phyloP scores from a whole-genome alignment of 2,888 invertebrate species.

The Tipula unca region DNA sequence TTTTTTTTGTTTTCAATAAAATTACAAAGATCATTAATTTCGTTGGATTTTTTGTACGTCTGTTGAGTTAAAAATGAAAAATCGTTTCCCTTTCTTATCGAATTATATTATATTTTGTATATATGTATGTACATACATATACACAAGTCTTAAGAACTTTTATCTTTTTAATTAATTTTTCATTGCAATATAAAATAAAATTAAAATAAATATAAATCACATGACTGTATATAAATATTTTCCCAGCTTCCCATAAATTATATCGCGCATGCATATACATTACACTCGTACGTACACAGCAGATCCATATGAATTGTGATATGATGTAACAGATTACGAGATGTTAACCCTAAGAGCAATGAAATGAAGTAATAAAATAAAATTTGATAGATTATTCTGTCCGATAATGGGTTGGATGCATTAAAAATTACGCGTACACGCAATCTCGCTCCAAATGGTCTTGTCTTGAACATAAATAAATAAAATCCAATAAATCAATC shows the following conservation, averaged over 20 bases:
- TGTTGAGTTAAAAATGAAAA: not conserved
- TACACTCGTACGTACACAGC: not conserved
- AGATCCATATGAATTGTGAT: not conserved
- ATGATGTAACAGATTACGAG: not conserved
- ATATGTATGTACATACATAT: not conserved
- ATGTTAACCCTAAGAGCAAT: not conserved
- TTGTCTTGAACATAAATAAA: not conserved
- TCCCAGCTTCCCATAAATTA: slow-evolving; percentile 2
- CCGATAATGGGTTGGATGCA: not conserved
- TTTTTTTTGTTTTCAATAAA: too few species aligned
- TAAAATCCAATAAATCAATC: not conserved
- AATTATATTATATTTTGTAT: not conserved
- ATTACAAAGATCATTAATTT: slow-evolving; percentile 15
- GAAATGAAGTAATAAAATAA: not conserved
- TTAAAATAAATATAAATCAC: slow-evolving; percentile 14
- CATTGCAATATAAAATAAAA: not conserved
- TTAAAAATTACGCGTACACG: not conserved
- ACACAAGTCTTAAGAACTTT: not conserved
- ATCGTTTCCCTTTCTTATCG: not conserved
- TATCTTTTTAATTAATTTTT: slow-evolving; percentile 9
- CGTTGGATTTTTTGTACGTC: not conserved
- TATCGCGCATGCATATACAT: not conserved
- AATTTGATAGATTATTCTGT: not conserved
- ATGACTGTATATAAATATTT: not conserved
- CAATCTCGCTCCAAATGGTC: not conserved